A percentile compares a stretch with the other conserved stretches of the same genome.
These are phyloP conservation scores for Drosophila rubida DNA, from an alignment of 2,888 invertebrate genomes.

Conservation along the genomic window DNA sequence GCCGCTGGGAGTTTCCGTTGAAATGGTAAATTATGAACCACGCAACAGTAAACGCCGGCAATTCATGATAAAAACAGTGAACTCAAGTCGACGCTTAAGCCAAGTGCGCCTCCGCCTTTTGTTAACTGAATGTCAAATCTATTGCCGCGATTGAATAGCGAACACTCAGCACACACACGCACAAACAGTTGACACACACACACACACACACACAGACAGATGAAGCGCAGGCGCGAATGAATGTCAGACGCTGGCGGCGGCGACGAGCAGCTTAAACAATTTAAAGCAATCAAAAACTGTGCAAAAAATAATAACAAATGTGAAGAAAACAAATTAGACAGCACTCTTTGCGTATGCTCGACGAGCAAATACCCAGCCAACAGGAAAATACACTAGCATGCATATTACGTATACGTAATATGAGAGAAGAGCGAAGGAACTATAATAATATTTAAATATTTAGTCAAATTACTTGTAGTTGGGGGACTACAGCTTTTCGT, in stretches of 20 bases:
- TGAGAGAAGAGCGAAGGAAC: too few species aligned
- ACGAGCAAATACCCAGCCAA: conserved; percentile 19
- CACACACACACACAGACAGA: conserved; percentile 3
- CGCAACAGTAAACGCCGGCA: conserved; percentile 49
- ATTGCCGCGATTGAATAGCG: conserved; percentile 64
- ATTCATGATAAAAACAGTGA: conserved; percentile 7
- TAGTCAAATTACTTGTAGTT: too few species aligned
- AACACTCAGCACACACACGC: conserved; percentile 14
- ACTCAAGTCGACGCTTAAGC: conserved; percentile 8
- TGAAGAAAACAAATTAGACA: conserved; percentile 29
- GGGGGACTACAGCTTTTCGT: too few species aligned
- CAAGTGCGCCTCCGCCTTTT: conserved; percentile 35
- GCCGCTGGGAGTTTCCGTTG: conserved; percentile 61
- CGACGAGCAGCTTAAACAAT: conserved; percentile 63
- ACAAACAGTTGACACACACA: conserved; percentile 7
- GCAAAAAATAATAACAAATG: conserved; percentile 39
- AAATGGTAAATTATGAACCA: conserved; percentile 58
- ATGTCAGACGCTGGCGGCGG: conserved; percentile 25
- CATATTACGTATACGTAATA: neutral
- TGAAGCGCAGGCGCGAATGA: conserved; percentile 35
- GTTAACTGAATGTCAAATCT: conserved; percentile 79
- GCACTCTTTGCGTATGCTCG: neutral
- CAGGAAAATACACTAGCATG: neutral
- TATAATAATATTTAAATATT: too few species aligned
- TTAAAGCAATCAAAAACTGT: conserved; percentile 65